Base-by-base conservation (phyloP, 1,140 invertebrate genomes). In the Aporrectodea caliginosa region DNA sequence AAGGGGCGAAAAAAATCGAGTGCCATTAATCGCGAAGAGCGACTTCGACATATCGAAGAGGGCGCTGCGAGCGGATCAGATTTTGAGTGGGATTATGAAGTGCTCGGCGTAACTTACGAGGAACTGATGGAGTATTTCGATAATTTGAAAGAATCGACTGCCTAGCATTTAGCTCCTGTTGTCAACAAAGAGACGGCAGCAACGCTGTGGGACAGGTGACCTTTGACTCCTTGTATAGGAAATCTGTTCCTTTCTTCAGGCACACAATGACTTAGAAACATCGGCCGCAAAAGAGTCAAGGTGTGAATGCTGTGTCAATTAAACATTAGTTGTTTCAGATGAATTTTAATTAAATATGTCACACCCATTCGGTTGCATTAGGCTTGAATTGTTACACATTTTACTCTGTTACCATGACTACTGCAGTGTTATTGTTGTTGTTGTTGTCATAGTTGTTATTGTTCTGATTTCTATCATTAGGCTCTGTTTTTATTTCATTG, bases 41-140 rank as follows among this genome's bases (percentile, higher is more conserved):
- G 43, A 58, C 43, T 58, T 58, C 43, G 43, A 58, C 43, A 58
- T 58, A 58, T 58, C 6, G 43, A 58, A 22, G 43, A 58, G 22
- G 43, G 43, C 6, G 43, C 43, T 58, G 43, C 43, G 6, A 58
- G 43, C 22, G 43, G 43, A 6, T 84, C 87, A 32, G 86, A 87
- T 58, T 86, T 87, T 34, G 87, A 89, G 75, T 88, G 89, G 80
- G 89, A 90, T 69, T 89, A 87, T 68, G 85, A 88, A 74, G 85
- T 93, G 83, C 90, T 93, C 80, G 94, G 94, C 83, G 95, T 98
- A 94, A 94, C 97, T 87, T 97, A 98, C 88, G 94, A 97, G 85
- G 94, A 97, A 90, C 94, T 98, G 86, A 95, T 97, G 93, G 93
- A 96, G 85, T 97, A 98, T 89, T 97, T 98, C 91, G 94, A 97